Conservation (phyloP, 1,140 invertebrate genomes). For the Idris sp. region DNA sequence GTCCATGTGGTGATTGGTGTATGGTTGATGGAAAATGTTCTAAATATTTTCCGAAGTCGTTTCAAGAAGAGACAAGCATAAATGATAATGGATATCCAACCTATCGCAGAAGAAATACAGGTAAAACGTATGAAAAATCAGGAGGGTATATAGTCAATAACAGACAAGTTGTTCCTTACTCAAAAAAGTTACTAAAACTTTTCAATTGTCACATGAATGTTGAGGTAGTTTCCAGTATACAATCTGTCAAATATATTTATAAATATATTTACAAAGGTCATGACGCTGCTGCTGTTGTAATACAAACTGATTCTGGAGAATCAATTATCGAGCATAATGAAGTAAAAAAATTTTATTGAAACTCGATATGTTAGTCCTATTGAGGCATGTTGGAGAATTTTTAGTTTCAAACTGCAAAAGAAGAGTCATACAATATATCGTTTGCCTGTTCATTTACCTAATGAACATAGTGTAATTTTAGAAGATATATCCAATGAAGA, state of each 20-base stretch:
- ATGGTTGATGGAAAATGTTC: too few relatives aligned
- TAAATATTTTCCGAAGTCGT: neutral
- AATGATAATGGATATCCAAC: neutral
- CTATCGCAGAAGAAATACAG: neutral
- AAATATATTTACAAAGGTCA: too few relatives aligned
- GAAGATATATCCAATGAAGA: constrained; percentile 3
- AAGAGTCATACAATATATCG: too few relatives aligned
- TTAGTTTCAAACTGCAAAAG: too few relatives aligned
- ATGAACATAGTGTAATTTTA: constrained; percentile 5
- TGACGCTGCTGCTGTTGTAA: too few relatives aligned
- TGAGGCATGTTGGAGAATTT: constrained; percentile 3
- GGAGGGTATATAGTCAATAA: neutral
- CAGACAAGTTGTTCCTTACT: constrained; percentile 6
- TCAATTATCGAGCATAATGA: constrained; percentile 11
- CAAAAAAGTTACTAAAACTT: neutral
- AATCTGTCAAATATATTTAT: neutral
- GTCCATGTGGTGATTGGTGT: neutral
- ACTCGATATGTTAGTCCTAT: constrained; percentile 10
- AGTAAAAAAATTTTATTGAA: constrained; percentile 18
- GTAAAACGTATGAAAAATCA: constrained; percentile 1
- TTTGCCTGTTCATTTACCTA: too few relatives aligned
- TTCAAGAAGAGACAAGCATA: neutral
- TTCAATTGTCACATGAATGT: constrained; percentile 14
- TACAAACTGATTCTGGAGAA: too few relatives aligned
- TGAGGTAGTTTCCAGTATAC: constrained; percentile 8